Percentiles rank a stretch among this genome's conserved stretches.
These are phyloP conservation scores for Lipophrys pholis DNA, from an alignment of 2,113 vertebrate genomes.

Conservation along the genomic window DNA sequence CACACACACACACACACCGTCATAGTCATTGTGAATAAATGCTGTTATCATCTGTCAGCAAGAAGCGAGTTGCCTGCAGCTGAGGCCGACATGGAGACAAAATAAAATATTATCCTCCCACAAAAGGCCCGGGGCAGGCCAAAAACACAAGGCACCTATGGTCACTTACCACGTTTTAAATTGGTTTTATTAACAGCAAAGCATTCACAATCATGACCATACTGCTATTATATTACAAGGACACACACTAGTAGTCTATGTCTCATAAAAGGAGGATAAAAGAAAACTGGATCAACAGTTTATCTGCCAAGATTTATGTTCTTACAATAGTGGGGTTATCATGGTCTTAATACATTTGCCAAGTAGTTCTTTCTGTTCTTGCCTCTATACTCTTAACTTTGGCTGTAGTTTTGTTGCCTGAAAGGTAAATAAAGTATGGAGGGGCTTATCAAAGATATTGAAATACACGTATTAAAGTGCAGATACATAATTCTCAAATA, in stretches of 20 bases:
- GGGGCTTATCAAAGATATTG: too few species aligned
- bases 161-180: conserved; percentile 39
- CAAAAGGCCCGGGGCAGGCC: conserved; percentile 51
- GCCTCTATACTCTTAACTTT: conserved; percentile 2
- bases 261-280: background rate
- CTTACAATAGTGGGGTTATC: background rate
- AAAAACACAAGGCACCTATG: conserved; percentile 16
- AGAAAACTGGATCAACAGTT: background rate
- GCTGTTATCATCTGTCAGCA: conserved; percentile 66
- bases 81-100: conserved; percentile 54
- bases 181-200: conserved; percentile 49
- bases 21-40: conserved; percentile 65
- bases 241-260: background rate
- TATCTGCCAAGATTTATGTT: background rate
- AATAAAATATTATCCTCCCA: conserved; percentile 58
- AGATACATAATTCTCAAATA: too few species aligned
- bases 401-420: background rate
- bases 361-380: background rate
- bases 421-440: background rate
- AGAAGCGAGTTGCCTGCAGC: conserved; percentile 58
- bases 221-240: background rate
- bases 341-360: background rate
- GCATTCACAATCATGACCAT: conserved; percentile 13
- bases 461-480: too few species aligned
- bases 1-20: conserved; percentile 3